Evolutionary conservation across 2,113 vertebrate genomes (phyloP).

Genomic region (Thamnophis sirtalis): DNA sequence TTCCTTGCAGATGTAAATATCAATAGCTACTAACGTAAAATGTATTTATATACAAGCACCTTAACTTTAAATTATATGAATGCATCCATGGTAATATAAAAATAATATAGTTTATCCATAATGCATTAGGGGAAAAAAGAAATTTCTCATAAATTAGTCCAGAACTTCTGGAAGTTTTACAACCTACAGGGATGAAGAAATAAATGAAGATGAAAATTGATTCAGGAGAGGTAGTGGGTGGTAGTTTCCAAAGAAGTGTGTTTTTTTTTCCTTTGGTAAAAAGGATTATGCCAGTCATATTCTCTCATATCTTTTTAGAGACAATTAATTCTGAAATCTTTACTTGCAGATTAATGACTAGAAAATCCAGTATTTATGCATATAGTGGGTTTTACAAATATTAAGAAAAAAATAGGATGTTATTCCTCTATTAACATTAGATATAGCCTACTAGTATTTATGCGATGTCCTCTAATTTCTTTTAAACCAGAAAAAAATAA

Average conservation of each 20-base stretch:
- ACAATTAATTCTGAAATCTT: neutral
- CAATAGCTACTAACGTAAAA: neutral
- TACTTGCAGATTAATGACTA: neutral
- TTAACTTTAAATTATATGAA: neutral
- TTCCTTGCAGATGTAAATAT: neutral
- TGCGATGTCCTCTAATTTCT: neutral
- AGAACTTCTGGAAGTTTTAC: neutral
- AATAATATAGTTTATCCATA: neutral
- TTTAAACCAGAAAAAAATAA: neutral
- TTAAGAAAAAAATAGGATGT: neutral
- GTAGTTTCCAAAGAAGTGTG: neutral
- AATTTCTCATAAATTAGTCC: neutral
- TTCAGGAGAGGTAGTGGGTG: neutral
- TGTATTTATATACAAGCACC: neutral
- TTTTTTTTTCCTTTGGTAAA: neutral
- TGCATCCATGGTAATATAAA: neutral
- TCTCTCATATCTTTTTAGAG: neutral
- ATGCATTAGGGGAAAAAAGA: neutral
- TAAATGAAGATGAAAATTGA: neutral
- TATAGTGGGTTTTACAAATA: neutral
- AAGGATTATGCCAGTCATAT: neutral
- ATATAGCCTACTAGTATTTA: neutral
- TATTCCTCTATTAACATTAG: neutral
- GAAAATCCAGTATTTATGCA: neutral
- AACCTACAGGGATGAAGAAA: neutral